phyloP scores from a whole-genome alignment of 2,113 vertebrate species.

The Bagarius yarrelli region DNA sequence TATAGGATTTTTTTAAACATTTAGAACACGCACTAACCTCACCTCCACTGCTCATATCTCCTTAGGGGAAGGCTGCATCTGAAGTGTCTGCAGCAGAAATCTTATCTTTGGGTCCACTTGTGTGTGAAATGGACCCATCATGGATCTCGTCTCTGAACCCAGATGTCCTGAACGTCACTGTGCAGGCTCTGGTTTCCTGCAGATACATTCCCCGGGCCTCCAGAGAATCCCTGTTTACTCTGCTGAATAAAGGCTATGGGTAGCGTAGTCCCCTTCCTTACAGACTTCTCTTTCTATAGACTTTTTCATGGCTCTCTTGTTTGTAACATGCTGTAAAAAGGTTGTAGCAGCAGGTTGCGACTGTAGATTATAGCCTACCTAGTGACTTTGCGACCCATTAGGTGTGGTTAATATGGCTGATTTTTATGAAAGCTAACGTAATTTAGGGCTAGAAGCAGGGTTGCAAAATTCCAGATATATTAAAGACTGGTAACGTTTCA shows the following conservation, averaged over 20 bases:
- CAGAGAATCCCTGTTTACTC: constrained; percentile 50
- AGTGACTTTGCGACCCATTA: too few relatives aligned
- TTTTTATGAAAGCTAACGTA: too few relatives aligned
- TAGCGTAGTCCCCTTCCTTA: constrained; percentile 42
- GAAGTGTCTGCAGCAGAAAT: constrained; percentile 52
- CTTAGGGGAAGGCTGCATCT: constrained; percentile 58
- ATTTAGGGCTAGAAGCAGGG: too few relatives aligned
- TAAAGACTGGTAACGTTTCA: too few relatives aligned
- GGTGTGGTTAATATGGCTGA: too few relatives aligned
- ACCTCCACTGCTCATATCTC: constrained; percentile 11
- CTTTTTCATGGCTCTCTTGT: not conserved
- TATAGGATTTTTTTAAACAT: not conserved
- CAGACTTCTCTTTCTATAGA: not conserved
- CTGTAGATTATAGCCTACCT: not conserved
- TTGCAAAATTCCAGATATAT: too few relatives aligned
- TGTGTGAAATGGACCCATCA: constrained; percentile 63
- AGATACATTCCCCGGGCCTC: constrained; percentile 50
- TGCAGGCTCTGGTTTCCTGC: constrained; percentile 60
- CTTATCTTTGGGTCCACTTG: constrained; percentile 54
- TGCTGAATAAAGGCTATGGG: constrained; percentile 63
- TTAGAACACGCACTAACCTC: not conserved
- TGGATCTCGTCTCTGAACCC: constrained; percentile 55
- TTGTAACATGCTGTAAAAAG: not conserved
- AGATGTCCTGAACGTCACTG: constrained; percentile 49
- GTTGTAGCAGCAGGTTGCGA: not conserved